These are phyloP conservation scores for Myiotriccus ornatus DNA, from an alignment of 2,797 vertebrate species.

Conservation along the genomic window DNA sequence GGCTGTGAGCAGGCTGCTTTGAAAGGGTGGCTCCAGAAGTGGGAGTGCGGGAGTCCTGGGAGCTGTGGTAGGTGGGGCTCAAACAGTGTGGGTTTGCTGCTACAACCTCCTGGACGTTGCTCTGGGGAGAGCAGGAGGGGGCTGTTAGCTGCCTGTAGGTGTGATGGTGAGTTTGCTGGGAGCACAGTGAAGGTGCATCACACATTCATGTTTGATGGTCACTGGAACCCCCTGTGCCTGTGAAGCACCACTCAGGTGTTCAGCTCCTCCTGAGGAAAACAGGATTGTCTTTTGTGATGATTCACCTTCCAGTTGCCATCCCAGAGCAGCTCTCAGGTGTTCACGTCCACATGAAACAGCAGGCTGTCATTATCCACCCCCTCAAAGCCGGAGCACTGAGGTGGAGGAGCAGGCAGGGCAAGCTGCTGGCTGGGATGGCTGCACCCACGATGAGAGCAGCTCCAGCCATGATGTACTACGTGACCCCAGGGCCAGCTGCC, in stretches of 20 bases:
- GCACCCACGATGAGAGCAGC: neutral
- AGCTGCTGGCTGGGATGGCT: neutral
- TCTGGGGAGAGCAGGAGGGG: neutral
- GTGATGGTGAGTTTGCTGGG: accelerated
- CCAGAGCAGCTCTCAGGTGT: neutral
- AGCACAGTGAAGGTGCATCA: accelerated
- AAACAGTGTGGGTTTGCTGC: neutral
- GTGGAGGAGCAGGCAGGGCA: neutral
- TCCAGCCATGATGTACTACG: accelerated
- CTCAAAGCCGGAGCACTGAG: neutral
- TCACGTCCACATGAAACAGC: neutral
- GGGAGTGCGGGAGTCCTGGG: accelerated
- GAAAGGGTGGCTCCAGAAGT: neutral
- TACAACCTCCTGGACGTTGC: neutral
- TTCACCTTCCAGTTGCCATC: neutral
- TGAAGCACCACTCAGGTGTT: neutral
- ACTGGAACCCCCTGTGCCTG: neutral
- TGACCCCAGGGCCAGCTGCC: neutral
- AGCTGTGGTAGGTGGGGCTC: neutral
- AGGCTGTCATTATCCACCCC: constrained; percentile 16
- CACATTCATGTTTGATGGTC: accelerated
- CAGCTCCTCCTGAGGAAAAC: neutral
- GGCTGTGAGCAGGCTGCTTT: neutral
- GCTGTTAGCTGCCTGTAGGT: neutral
- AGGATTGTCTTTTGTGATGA: neutral